phyloP scores from a whole-genome alignment of 2,888 invertebrate species.

The Lumbricus terrestris region DNA sequence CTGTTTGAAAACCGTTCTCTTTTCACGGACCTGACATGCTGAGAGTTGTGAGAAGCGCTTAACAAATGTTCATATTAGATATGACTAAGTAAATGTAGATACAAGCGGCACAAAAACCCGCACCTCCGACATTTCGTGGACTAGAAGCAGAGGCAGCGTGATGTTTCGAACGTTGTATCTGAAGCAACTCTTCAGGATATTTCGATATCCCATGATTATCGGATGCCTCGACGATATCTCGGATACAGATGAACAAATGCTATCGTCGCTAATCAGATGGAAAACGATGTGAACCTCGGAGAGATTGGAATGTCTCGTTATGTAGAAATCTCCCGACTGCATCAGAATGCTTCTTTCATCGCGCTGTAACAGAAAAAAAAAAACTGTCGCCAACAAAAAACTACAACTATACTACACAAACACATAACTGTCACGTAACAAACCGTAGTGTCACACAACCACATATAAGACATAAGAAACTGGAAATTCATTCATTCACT shows the following conservation, averaged over 20 bases:
- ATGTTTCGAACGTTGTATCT: constrained; percentile 88
- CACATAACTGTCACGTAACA: too few species aligned
- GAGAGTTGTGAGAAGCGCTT: too few species aligned
- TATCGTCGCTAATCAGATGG: constrained; percentile 88
- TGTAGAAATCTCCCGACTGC: constrained; percentile 56
- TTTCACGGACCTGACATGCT: too few species aligned
- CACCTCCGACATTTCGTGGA: constrained; percentile 91
- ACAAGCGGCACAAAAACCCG: background rate
- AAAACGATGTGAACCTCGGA: constrained; percentile 92
- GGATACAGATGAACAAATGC: constrained; percentile 64
- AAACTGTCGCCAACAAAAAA: too few species aligned
- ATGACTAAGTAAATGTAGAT: too few species aligned
- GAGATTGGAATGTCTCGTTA: constrained; percentile 79
- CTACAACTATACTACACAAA: too few species aligned
- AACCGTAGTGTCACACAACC: too few species aligned
- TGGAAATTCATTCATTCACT: too few species aligned
- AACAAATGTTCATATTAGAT: too few species aligned
- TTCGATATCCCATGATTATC: constrained; percentile 89
- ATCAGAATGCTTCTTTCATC: constrained; percentile 22
- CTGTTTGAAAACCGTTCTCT: too few species aligned
- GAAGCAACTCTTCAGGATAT: constrained; percentile 92
- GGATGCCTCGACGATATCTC: constrained; percentile 96
- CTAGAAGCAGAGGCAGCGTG: constrained; percentile 85
- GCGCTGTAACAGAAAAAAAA: constrained; percentile 15
- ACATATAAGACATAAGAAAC: too few species aligned